Conservation (phyloP, 2,888 invertebrate species). For the Cyaniris semiargus region DNA sequence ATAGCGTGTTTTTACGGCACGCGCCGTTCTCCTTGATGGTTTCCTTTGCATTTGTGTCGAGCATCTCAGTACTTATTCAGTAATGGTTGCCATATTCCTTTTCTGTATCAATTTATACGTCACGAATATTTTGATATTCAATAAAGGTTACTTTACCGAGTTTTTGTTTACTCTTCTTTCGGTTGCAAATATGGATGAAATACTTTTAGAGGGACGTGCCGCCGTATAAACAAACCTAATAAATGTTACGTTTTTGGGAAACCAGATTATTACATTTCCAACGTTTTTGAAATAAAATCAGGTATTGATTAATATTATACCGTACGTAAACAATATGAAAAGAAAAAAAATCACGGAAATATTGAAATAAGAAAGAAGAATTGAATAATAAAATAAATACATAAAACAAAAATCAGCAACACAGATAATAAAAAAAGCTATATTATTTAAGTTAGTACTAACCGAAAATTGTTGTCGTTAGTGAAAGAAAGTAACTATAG, state of each 20-base stretch:
- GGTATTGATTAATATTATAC: not conserved
- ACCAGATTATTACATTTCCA: conserved; percentile 1
- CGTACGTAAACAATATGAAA: not conserved
- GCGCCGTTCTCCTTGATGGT: conserved; percentile 31
- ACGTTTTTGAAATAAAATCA: not conserved
- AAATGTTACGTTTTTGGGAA: conserved; percentile 36
- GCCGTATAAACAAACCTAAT: conserved; percentile 55
- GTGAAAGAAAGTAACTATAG: conserved; percentile 24
- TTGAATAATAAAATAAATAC: not conserved
- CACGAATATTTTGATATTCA: conserved; percentile 54
- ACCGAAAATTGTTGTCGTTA: not conserved
- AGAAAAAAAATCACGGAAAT: not conserved
- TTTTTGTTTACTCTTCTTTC: conserved; percentile 59
- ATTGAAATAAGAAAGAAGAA: not conserved
- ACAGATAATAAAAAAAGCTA: not conserved
- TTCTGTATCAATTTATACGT: conserved; percentile 33
- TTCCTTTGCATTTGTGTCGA: conserved; percentile 32
- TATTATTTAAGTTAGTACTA: not conserved
- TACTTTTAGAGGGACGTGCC: conserved; percentile 49
- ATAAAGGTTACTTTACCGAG: conserved; percentile 53
- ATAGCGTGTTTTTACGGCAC: not conserved
- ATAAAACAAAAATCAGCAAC: no score
- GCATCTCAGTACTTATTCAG: conserved; percentile 15
- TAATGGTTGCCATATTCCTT: conserved; percentile 8
- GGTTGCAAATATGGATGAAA: conserved; percentile 61